Conservation (phyloP, 2,797 vertebrate genomes). For the Acanthopagrus latus region DNA sequence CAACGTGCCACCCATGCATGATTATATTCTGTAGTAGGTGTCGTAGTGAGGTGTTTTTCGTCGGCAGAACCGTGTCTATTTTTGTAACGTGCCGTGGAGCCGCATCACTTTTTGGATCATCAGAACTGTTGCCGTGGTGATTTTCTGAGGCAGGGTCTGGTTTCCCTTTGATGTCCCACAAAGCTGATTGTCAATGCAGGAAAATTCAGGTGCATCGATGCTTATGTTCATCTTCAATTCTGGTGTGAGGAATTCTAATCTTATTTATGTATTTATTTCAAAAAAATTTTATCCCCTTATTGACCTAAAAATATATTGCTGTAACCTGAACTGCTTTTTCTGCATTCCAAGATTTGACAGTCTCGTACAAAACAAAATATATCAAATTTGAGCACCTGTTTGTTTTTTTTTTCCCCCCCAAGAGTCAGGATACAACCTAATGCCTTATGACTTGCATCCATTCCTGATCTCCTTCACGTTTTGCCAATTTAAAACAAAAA, state of each 20-base stretch:
- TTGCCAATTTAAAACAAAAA: conserved; percentile 48
- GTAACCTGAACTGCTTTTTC: conserved; percentile 39
- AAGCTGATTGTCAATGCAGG: conserved; percentile 52
- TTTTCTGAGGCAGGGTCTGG: conserved; percentile 58
- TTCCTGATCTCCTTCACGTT: conserved; percentile 69
- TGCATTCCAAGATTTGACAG: conserved; percentile 49
- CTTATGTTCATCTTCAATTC: conserved; percentile 53
- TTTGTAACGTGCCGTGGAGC: conserved; percentile 59
- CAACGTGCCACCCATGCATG: conserved; percentile 68
- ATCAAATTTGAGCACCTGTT: conserved; percentile 63
- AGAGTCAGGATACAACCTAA: conserved; percentile 77
- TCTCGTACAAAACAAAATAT: conserved; percentile 20
- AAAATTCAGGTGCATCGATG: conserved; percentile 58
- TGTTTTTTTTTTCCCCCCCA: conserved; percentile 34
- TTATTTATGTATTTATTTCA: conserved; percentile 69
- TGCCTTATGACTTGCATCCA: conserved; percentile 83
- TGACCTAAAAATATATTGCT: conserved; percentile 27
- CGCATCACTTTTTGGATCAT: conserved; percentile 59
- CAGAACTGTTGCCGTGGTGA: conserved; percentile 61
- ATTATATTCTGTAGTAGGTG: conserved; percentile 66
- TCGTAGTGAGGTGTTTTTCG: conserved; percentile 62
- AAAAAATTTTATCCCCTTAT: conserved; percentile 23
- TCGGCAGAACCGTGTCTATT: conserved; percentile 58
- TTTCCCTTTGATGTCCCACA: conserved; percentile 62
- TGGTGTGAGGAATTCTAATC: conserved; percentile 67